These are phyloP conservation scores for Agelas oroides DNA, from an alignment of 37 sponge, comb jelly and placozoan species.

Conservation along the genomic window DNA sequence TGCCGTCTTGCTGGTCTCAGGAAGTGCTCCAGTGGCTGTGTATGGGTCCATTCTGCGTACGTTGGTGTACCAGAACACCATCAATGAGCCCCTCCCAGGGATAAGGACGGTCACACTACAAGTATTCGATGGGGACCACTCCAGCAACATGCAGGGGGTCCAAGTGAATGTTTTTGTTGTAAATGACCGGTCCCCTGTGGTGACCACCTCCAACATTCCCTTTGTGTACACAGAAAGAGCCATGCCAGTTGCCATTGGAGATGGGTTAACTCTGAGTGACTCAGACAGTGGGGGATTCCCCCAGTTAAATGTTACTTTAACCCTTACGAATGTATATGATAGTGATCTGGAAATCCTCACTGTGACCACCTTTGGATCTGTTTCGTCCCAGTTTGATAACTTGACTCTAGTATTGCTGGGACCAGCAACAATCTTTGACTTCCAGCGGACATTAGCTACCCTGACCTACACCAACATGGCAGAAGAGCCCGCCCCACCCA, in stretches of 20 bases:
- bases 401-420: constrained; percentile 63
- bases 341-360: constrained; percentile 36
- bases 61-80: constrained; percentile 69
- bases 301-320: constrained; percentile 34
- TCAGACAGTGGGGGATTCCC: constrained; percentile 72
- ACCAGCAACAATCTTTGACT: constrained; percentile 73
- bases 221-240: constrained; percentile 70
- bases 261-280: constrained; percentile 60
- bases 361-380: constrained; percentile 23
- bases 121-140: constrained; percentile 75
- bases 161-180: constrained; percentile 54
- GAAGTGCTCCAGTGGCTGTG: constrained; percentile 55
- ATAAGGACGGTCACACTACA: constrained; percentile 44
- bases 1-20: constrained; percentile 64
- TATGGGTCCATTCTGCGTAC: constrained; percentile 68
- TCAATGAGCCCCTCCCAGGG: constrained; percentile 75
- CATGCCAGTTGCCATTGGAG: constrained; percentile 42
- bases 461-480: constrained; percentile 79
- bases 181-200: constrained; percentile 72
- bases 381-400: constrained; percentile 39
- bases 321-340: constrained; percentile 73
- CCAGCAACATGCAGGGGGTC: constrained; percentile 62
- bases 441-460: constrained; percentile 68
- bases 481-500: constrained; percentile 68
- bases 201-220: constrained; percentile 54